These are phyloP conservation scores for human (Homo sapiens) DNA, from an alignment of 2,113 vertebrate species.

Conservation along the genomic window DNA sequence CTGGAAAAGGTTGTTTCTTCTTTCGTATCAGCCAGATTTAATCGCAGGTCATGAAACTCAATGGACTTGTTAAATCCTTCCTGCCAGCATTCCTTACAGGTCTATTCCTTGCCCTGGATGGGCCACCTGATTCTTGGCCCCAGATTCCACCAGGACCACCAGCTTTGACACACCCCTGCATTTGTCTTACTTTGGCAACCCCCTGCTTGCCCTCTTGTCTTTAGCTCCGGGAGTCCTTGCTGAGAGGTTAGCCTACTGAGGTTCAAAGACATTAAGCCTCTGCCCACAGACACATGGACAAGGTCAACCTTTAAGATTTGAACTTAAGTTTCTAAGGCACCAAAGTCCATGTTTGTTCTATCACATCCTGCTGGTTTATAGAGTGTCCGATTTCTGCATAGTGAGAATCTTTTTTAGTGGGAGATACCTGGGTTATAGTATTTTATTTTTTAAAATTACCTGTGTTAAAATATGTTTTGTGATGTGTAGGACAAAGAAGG, in stretches of 20 bases:
- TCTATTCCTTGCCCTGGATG: not conserved
- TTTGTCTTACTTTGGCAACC: not conserved
- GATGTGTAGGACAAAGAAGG: constrained; percentile 74
- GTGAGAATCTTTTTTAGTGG: constrained; percentile 45
- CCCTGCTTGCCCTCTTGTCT: not conserved
- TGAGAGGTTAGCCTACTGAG: constrained; percentile 64
- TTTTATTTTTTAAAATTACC: constrained; percentile 48
- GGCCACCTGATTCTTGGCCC: not conserved
- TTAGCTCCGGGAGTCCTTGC: not conserved
- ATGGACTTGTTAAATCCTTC: not conserved
- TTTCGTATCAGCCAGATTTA: not conserved
- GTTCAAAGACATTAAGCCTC: constrained; percentile 49
- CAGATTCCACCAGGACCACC: not conserved
- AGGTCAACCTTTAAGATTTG: constrained; percentile 44
- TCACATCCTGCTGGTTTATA: constrained; percentile 38
- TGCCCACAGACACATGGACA: not conserved
- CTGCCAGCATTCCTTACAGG: not conserved
- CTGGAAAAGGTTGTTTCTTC: not conserved
- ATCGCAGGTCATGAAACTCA: not conserved
- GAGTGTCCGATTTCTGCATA: constrained; percentile 21
- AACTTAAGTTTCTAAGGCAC: constrained; percentile 45
- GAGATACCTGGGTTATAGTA: constrained; percentile 50
- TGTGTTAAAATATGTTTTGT: constrained; percentile 76
- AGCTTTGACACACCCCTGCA: not conserved
- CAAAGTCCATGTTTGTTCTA: constrained; percentile 51